Conservation (phyloP, 2,888 invertebrate genomes). For the Schrankia costaestrigalis region DNA sequence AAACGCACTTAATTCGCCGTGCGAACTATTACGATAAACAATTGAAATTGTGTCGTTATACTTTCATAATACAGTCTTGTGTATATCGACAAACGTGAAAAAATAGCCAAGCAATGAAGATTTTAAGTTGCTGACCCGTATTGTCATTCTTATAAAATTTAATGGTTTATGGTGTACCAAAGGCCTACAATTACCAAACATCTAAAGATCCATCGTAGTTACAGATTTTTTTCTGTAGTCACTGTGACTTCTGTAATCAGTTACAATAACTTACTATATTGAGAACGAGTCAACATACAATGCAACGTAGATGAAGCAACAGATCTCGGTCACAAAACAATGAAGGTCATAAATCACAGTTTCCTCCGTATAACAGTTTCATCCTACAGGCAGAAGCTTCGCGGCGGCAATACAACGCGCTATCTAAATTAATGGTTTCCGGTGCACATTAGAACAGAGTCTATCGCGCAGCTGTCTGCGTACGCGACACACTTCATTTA, state of each 20-base stretch:
- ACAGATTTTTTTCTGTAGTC: too few relatives aligned
- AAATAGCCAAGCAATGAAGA: too few relatives aligned
- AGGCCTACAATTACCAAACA: too few relatives aligned
- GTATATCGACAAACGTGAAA: background rate
- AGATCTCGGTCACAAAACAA: constrained; percentile 71
- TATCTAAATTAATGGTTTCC: constrained; percentile 80
- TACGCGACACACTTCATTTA: constrained; percentile 78
- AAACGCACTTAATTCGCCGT: constrained; percentile 39
- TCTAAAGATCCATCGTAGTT: too few relatives aligned
- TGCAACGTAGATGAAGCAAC: constrained; percentile 54
- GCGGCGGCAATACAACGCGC: constrained; percentile 73
- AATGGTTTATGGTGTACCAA: too few relatives aligned
- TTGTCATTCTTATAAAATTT: too few relatives aligned
- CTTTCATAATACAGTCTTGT: constrained; percentile 29
- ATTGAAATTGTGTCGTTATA: constrained; percentile 21
- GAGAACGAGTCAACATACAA: constrained; percentile 15
- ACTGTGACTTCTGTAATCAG: background rate
- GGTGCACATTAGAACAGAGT: constrained; percentile 68
- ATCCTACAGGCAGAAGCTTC: constrained; percentile 70
- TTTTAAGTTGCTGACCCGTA: too few relatives aligned
- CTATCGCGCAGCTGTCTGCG: constrained; percentile 73
- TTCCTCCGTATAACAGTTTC: constrained; percentile 73
- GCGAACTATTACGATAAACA: constrained; percentile 37
- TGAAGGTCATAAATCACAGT: constrained; percentile 75
- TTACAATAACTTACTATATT: background rate